phyloP scores from a whole-genome alignment of 2,797 vertebrate species.

The Chloroceryle amazona region DNA sequence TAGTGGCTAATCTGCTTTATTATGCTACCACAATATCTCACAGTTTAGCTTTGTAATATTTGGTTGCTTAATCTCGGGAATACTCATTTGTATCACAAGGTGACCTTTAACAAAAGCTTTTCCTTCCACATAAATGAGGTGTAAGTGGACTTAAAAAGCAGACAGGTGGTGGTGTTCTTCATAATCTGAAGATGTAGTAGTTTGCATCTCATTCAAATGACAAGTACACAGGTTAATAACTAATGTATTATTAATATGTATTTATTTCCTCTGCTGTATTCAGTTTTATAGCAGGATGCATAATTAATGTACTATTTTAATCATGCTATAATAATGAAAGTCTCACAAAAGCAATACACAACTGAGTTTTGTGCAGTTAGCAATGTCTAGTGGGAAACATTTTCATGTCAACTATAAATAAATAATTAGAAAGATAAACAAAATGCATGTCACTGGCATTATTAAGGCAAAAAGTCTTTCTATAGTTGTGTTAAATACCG shows the following conservation, averaged over 20 bases:
- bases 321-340: conserved; percentile 76
- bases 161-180: not conserved
- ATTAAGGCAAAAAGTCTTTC: conserved; percentile 70
- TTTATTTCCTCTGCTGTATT: conserved; percentile 77
- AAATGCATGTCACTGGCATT: conserved; percentile 64
- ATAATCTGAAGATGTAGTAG: conserved; percentile 36
- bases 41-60: not conserved
- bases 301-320: conserved; percentile 83
- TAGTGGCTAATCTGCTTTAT: not conserved
- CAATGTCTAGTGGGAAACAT: conserved; percentile 67
- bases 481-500: conserved; percentile 70
- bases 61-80: not conserved
- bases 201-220: conserved; percentile 68
- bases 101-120: not conserved
- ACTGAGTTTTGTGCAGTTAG: conserved; percentile 68
- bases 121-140: not conserved
- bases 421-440: conserved; percentile 73
- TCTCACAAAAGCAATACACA: conserved; percentile 70
- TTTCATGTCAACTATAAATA: conserved; percentile 76
- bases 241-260: conserved; percentile 80
- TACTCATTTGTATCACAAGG: not conserved
- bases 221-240: conserved; percentile 78
- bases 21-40: not conserved
- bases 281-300: conserved; percentile 78
- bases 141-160: conserved; percentile 39